Evolutionary conservation across 2,888 invertebrate species (phyloP).

Genomic region (Brenthis ino): DNA sequence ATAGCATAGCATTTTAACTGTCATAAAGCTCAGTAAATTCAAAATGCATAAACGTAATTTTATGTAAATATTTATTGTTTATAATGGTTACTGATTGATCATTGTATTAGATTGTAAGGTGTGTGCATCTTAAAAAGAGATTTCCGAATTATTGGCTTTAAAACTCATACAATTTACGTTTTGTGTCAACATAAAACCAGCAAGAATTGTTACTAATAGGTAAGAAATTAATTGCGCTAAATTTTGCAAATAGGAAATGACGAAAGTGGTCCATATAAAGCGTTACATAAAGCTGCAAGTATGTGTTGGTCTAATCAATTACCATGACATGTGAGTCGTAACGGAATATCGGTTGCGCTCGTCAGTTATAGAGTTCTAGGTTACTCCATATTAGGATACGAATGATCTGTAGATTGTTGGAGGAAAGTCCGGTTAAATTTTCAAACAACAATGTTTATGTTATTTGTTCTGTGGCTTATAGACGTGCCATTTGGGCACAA

Average conservation of each 20-base stretch:
- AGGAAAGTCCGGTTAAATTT: neutral
- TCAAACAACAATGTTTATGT: no score
- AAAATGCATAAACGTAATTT: no score
- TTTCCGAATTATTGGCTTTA: no score
- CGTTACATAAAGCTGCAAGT: conserved; percentile 24
- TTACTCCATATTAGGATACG: conserved; percentile 3
- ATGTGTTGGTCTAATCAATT: conserved; percentile 23
- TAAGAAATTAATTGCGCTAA: conserved; percentile 16
- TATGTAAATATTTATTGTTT: no score
- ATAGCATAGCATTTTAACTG: no score
- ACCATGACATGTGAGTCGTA: conserved; percentile 16
- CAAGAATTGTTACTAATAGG: conserved; percentile 11
- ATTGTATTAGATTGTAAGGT: no score
- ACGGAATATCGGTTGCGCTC: conserved; percentile 17
- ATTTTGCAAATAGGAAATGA: conserved; percentile 41
- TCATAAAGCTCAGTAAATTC: no score
- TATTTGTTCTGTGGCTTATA: no score
- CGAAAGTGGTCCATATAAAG: conserved; percentile 32
- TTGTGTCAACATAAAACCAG: conserved; percentile 4
- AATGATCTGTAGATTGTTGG: neutral
- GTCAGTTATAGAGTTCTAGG: conserved; percentile 6
- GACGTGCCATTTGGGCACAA: no score
- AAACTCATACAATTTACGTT: neutral
- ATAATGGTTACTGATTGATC: no score
- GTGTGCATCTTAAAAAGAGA: no score